Evolutionary conservation across 2,797 vertebrate species (phyloP).

Genomic region (Melanitta fusca): DNA sequence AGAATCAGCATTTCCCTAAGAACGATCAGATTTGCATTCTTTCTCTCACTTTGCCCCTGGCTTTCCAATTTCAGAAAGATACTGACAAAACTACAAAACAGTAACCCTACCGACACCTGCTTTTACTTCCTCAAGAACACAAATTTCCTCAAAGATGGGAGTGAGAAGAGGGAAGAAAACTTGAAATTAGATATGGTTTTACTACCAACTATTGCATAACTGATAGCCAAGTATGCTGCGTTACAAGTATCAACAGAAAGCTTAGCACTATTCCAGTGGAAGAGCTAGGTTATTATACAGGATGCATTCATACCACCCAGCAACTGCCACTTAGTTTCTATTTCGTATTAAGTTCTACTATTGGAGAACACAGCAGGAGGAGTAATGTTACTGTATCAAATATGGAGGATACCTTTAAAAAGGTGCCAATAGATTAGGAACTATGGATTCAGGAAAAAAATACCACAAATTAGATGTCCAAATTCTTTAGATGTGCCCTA

Average conservation of each 20-base stretch:
- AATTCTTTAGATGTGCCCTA: neutral
- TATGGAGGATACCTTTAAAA: neutral
- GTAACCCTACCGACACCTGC: neutral
- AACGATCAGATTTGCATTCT: neutral
- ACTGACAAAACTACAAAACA: neutral
- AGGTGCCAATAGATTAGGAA: neutral
- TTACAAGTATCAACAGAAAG: neutral
- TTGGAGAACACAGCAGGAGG: neutral
- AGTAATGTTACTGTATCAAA: neutral
- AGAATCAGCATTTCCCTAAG: neutral
- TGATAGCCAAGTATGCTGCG: neutral
- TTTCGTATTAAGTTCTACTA: neutral
- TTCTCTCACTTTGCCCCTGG: neutral
- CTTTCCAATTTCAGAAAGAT: neutral
- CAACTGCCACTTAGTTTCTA: neutral
- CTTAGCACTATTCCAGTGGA: neutral
- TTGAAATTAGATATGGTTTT: neutral
- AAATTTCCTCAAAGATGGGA: neutral
- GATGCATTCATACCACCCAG: neutral
- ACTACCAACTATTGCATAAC: neutral
- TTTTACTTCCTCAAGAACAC: neutral
- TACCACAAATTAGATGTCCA: accelerated
- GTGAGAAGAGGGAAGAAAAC: accelerated
- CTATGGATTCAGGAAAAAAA: neutral
- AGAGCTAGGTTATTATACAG: neutral